Evolutionary conservation across 2,888 invertebrate species (phyloP).

Genomic region (Coenonympha arcania): DNA sequence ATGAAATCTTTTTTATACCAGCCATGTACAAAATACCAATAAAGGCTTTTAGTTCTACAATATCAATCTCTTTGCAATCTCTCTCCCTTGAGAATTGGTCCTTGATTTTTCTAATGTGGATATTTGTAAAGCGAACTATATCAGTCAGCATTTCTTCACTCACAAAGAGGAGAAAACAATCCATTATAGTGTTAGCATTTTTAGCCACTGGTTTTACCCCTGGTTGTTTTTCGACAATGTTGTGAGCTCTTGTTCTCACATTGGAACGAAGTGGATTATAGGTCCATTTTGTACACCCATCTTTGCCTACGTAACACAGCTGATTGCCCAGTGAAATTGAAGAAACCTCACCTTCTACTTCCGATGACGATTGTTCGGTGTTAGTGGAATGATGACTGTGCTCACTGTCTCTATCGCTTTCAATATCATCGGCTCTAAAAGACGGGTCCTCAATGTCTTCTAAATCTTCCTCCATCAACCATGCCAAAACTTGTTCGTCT

Average conservation of each 20-base stretch:
- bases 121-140: constrained; percentile 22
- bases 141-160: no score
- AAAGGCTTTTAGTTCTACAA: constrained; percentile 15
- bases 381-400: constrained; percentile 14
- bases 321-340: constrained; percentile 10
- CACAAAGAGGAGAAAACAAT: no score
- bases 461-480: constrained; percentile 11
- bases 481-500: neutral
- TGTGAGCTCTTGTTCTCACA: constrained; percentile 4
- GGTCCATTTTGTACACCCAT: constrained; percentile 14
- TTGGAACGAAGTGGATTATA: constrained; percentile 12
- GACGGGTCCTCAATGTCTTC: constrained; percentile 20
- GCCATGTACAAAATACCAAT: no score
- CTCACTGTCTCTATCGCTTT: constrained; percentile 16
- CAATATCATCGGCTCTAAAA: constrained; percentile 17
- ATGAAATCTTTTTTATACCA: no score
- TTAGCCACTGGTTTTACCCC: constrained; percentile 14
- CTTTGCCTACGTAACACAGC: constrained; percentile 17
- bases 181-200: no score
- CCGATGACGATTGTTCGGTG: constrained; percentile 15
- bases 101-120: constrained; percentile 1
- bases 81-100: constrained; percentile 9
- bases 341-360: constrained; percentile 18
- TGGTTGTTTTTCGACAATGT: constrained; percentile 12
- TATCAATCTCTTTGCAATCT: constrained; percentile 16